Percentiles rank a stretch among this genome's conserved stretches.
phyloP scores from a whole-genome alignment of 2,797 vertebrate genomes.

The Leptodactylus fallax region DNA sequence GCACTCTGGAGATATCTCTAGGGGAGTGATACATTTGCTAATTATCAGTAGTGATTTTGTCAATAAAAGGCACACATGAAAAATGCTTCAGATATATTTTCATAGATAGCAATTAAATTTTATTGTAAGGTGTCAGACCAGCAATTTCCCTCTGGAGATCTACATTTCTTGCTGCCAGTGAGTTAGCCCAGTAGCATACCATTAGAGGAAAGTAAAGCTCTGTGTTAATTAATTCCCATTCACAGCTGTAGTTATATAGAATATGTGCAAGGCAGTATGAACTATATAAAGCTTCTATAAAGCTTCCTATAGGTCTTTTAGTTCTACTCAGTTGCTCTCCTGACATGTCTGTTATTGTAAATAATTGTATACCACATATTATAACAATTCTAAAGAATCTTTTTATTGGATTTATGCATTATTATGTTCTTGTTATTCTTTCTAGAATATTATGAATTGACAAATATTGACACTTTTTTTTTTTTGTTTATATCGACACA shows the following conservation, averaged over 20 bases:
- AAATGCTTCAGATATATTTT: neutral
- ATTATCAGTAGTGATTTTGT: constrained; percentile 23
- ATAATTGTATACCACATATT: no score
- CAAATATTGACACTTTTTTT: no score
- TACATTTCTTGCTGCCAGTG: constrained; percentile 5
- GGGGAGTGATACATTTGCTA: constrained; percentile 8
- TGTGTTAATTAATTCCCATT: constrained; percentile 9
- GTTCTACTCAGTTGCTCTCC: neutral
- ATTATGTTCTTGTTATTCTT: no score
- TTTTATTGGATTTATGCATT: no score
- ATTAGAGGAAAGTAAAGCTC: neutral
- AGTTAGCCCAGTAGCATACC: neutral
- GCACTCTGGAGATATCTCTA: neutral
- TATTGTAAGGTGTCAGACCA: constrained; percentile 24
- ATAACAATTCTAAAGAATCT: no score
- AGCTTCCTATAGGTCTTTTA: neutral
- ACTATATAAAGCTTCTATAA: neutral
- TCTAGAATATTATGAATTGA: no score
- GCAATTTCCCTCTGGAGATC: constrained; percentile 13
- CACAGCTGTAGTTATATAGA: neutral
- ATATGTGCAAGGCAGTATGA: neutral
- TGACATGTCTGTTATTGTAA: no score
- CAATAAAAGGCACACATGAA: constrained; percentile 25
- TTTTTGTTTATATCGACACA: no score
- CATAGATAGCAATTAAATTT: constrained; percentile 24